Evolutionary conservation across 2,113 vertebrate species (phyloP).

Genomic region (Anolis carolinensis): DNA sequence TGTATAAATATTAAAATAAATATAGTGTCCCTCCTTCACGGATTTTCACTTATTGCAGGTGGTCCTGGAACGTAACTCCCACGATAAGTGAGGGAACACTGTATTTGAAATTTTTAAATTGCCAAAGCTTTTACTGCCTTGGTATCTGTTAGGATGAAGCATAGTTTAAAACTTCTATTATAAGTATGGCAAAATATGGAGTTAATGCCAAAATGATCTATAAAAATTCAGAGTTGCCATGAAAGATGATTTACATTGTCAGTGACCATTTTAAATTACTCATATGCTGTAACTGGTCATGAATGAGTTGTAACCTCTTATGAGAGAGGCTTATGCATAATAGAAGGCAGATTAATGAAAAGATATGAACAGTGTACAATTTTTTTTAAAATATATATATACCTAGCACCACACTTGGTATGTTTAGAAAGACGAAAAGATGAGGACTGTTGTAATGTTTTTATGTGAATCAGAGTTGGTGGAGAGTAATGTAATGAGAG

Average conservation of each 20-base stretch:
- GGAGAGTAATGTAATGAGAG: neutral
- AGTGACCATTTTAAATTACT: slow-evolving; percentile 48
- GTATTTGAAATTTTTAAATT: neutral
- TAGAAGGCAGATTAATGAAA: slow-evolving; percentile 46
- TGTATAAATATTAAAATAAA: too few relatives aligned
- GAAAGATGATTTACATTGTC: slow-evolving; percentile 48
- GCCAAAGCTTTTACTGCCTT: neutral
- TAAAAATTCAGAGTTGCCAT: slow-evolving; percentile 48
- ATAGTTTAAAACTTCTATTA: neutral
- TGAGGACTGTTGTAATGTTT: slow-evolving; percentile 13
- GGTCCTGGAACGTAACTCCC: too few relatives aligned
- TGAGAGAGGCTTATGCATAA: slow-evolving; percentile 27
- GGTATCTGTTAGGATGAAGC: neutral
- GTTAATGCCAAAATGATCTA: slow-evolving; percentile 31
- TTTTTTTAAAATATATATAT: too few relatives aligned
- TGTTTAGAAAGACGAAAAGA: slow-evolving; percentile 4
- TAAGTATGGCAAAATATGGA: neutral
- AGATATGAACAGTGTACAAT: slow-evolving; percentile 14
- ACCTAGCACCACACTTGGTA: neutral
- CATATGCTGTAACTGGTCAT: slow-evolving; percentile 48
- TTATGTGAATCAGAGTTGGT: neutral
- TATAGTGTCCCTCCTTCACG: too few relatives aligned
- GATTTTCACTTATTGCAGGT: too few relatives aligned
- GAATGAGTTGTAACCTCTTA: slow-evolving; percentile 43
- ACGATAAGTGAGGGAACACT: too few relatives aligned